These are phyloP conservation scores for Chaetorhynchus papuensis DNA, from an alignment of 2,113 vertebrate genomes.

Conservation along the genomic window DNA sequence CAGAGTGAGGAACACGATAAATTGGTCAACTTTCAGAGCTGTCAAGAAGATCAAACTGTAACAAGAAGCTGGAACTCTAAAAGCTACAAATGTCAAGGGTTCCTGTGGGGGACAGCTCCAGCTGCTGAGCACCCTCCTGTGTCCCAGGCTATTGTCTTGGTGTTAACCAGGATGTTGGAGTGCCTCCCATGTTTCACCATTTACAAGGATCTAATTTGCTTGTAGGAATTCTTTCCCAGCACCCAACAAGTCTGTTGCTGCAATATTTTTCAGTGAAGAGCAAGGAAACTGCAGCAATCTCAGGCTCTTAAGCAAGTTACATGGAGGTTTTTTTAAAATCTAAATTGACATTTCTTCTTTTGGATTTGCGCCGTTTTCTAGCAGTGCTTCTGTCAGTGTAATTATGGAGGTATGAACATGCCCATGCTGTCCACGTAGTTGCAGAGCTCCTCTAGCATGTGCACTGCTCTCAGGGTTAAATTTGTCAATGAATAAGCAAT, in stretches of 20 bases:
- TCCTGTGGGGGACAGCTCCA: not conserved
- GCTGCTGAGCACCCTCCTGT: not conserved
- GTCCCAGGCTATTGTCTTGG: constrained; percentile 14
- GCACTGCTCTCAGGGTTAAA: constrained; percentile 8
- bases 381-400: not conserved
- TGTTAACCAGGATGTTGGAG: not conserved
- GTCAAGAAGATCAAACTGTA: not conserved
- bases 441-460: not conserved
- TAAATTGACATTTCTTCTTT: not conserved
- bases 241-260: not conserved
- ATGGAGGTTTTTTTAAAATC: not conserved
- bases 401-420: not conserved
- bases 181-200: not conserved
- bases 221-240: not conserved
- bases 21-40: not conserved
- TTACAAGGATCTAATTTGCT: not conserved
- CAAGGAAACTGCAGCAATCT: not conserved
- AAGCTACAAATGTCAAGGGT: constrained; percentile 5
- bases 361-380: not conserved
- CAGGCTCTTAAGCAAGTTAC: not conserved
- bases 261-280: not conserved
- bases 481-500: constrained; percentile 29
- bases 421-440: not conserved
- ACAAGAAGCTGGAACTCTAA: not conserved
- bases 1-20: not conserved